These are phyloP conservation scores for Oscheius sp. DNA, from an alignment of 2,888 invertebrate genomes.

Conservation along the genomic window DNA sequence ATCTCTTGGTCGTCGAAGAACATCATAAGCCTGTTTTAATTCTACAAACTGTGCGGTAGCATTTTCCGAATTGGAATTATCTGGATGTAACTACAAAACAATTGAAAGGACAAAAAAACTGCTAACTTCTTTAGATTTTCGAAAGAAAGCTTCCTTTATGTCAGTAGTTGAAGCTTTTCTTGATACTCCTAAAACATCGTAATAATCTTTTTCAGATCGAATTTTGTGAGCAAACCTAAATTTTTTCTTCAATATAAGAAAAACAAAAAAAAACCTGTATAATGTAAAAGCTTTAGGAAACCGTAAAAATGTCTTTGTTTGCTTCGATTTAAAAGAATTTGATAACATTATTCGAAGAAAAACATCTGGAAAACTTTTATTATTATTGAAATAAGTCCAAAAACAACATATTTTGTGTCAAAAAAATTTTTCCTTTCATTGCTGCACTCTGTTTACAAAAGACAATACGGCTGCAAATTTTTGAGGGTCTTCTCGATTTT, in stretches of 20 bases:
- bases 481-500: too few species aligned
- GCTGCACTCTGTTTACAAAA: neutral
- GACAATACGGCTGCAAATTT: too few species aligned
- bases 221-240: neutral
- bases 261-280: neutral
- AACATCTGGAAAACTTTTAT: too few species aligned
- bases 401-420: too few species aligned
- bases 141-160: slow-evolving; percentile 65
- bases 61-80: slow-evolving; percentile 42
- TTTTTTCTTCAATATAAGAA: too few species aligned
- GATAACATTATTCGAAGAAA: slow-evolving; percentile 1
- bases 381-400: too few species aligned
- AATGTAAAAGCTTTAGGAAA: neutral
- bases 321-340: neutral
- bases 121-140: slow-evolving; percentile 60
- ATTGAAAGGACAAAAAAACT: neutral
- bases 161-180: slow-evolving; percentile 48
- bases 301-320: neutral
- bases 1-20: slow-evolving; percentile 57
- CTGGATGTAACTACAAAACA: slow-evolving; percentile 59
- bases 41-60: slow-evolving; percentile 57
- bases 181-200: slow-evolving; percentile 59
- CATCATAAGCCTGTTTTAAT: slow-evolving; percentile 59
- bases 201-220: slow-evolving; percentile 26
- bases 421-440: too few species aligned